Evolutionary conservation across 2,797 vertebrate genomes (phyloP), one percentile per base, ranked within the genome.

Genomic region (Picus viridis): DNA sequence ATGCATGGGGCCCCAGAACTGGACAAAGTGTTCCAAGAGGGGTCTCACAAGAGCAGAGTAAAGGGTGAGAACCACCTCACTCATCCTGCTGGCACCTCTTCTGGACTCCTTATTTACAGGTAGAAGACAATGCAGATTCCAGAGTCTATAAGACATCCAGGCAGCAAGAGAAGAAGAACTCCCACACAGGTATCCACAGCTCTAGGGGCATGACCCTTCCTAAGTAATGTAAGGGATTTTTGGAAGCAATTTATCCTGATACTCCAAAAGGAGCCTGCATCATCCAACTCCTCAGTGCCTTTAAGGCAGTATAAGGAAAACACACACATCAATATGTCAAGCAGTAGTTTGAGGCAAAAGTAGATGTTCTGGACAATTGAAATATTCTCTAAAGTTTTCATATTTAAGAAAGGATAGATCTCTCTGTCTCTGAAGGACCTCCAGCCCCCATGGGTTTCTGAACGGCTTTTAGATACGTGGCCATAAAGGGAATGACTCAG

Each of bases 321-420:
- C 10, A 58, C 11, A 90, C 29, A 73, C 34, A 70, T 91, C 76
- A 86, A 34, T 87, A 85, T 79, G 30, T 64, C 84, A 89, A 75
- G 54, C 39, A 86, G 58, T 68, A 12, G 29, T 93, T 58, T 83
- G 88, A 90, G 69, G 84, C 57, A 86, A 83, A 96, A 89, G 30
- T 39, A 76, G 36, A 36, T 54, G 49, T 73, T 89, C 56, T 79
- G 79, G 79, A 83, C 79, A 81, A 92, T 3, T 76, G 49, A 92
- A 85, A 88, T 76, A 0, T 86, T 83, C 92, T 86, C 78, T 58
- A 43, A 93, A 34, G 11, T 69, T 94, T 96, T 85, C 56, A 65
- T 69, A 47, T 36, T 88, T 91, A 62, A 70, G 29, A 67, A 83
- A 79, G 36, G 56, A 81, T 83, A 79, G 39, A 81, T 81, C 57